A percentile compares a stretch with the other conserved stretches of the same genome.
Conservation (phyloP, 2,797 vertebrate species). For the Coregonus suidteri region DNA sequence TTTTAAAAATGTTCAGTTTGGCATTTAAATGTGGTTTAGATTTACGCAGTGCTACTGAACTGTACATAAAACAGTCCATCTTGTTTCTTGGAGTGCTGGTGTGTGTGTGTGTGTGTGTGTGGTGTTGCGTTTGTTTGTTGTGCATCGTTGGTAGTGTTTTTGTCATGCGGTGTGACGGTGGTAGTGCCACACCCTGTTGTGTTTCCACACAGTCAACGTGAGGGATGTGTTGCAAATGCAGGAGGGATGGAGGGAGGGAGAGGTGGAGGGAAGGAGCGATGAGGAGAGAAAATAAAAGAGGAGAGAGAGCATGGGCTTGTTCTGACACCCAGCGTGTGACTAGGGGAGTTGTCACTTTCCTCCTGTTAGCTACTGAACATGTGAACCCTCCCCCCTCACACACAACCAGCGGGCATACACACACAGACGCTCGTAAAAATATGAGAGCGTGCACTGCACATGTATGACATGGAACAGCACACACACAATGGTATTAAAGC, state of each 20-base stretch:
- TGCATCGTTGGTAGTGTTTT: neutral
- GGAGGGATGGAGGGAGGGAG: neutral
- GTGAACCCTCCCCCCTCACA: neutral
- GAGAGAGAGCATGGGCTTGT: neutral
- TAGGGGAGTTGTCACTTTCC: neutral
- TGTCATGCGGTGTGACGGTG: neutral
- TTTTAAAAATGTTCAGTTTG: neutral
- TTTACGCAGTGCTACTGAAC: neutral
- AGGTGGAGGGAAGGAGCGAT: neutral
- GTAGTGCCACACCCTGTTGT: constrained; percentile 1
- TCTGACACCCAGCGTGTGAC: constrained; percentile 2
- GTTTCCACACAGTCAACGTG: neutral
- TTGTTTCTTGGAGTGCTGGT: neutral
- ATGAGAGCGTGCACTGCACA: neutral
- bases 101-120: neutral
- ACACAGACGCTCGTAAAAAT: neutral
- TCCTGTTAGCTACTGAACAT: neutral
- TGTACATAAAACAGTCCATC: no score
- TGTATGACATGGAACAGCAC: neutral
- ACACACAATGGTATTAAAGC: neutral
- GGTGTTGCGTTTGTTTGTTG: neutral
- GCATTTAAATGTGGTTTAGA: neutral
- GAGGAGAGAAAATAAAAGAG: neutral
- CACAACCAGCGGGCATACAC: neutral
- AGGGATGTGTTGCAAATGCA: neutral